Evolutionary conservation across 1,140 invertebrate species (phyloP).

Genomic region (Lethrus apterus): DNA sequence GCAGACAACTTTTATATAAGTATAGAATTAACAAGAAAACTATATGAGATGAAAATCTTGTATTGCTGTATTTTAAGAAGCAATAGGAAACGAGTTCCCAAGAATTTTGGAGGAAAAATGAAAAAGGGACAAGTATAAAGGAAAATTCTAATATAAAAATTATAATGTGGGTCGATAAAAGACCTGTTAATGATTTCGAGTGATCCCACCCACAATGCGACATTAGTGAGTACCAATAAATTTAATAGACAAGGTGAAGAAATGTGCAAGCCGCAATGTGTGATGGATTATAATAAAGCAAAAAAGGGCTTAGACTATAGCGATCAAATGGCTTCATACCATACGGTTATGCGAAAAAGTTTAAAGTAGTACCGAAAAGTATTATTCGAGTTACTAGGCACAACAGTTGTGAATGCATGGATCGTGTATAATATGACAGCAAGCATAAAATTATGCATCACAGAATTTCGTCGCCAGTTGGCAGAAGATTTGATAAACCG

Average conservation of each 20-base stretch:
- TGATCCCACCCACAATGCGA: background rate
- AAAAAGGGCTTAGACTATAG: background rate
- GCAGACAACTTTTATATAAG: background rate
- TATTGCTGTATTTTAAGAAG: background rate
- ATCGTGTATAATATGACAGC: constrained; percentile 5
- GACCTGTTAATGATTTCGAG: background rate
- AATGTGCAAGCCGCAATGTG: background rate
- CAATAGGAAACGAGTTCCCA: background rate
- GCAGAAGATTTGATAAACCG: background rate
- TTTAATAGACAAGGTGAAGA: background rate
- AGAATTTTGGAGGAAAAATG: background rate
- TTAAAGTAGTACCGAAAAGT: background rate
- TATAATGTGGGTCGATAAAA: constrained; percentile 1
- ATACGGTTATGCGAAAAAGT: constrained; percentile 19
- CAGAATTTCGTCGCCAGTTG: background rate
- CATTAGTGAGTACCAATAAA: background rate
- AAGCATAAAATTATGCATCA: background rate
- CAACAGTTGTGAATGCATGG: constrained; percentile 13
- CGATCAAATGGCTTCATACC: constrained; percentile 1
- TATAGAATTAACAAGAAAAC: background rate
- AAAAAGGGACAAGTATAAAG: background rate
- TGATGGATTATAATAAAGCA: background rate
- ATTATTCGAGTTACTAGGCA: constrained; percentile 1
- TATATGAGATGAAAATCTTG: background rate
- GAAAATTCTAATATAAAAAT: background rate